Evolutionary conservation across 2,888 invertebrate species (phyloP).

Genomic region (Lasioglossum morio): DNA sequence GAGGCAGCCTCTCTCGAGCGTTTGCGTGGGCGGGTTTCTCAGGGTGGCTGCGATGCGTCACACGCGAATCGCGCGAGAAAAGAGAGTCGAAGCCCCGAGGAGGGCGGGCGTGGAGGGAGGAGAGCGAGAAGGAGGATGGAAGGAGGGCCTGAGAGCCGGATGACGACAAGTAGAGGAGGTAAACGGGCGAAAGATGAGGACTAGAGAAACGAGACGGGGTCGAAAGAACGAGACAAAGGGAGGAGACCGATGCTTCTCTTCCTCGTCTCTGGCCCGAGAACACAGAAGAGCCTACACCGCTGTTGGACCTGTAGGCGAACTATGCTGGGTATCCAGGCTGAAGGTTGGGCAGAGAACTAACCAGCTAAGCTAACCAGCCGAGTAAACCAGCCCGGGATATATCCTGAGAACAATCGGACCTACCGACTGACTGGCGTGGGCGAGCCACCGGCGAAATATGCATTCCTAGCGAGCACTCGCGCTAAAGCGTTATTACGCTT

Average conservation of each 20-base stretch:
- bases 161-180: constrained; percentile 29
- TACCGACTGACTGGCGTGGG: constrained; percentile 80
- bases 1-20: constrained; percentile 61
- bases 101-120: background rate
- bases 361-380: constrained; percentile 74
- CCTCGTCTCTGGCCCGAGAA: constrained; percentile 24
- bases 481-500: constrained; percentile 71
- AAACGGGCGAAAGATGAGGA: constrained; percentile 44
- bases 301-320: constrained; percentile 82
- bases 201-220: constrained; percentile 40
- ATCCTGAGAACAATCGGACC: constrained; percentile 83
- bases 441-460: constrained; percentile 78
- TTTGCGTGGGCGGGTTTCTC: constrained; percentile 81
- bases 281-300: constrained; percentile 42
- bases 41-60: constrained; percentile 82
- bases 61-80: constrained; percentile 72
- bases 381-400: constrained; percentile 74
- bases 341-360: constrained; percentile 81
- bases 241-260: constrained; percentile 20
- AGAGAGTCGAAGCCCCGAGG: constrained; percentile 51
- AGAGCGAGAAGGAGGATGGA: background rate
- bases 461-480: constrained; percentile 78
- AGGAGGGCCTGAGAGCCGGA: constrained; percentile 25
- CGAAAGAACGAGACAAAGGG: constrained; percentile 41
- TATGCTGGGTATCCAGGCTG: constrained; percentile 83